Percentiles rank a stretch among this genome's conserved stretches.
Conservation (phyloP, 2,113 vertebrate genomes). For the Machaerirhynchus nigripectus region DNA sequence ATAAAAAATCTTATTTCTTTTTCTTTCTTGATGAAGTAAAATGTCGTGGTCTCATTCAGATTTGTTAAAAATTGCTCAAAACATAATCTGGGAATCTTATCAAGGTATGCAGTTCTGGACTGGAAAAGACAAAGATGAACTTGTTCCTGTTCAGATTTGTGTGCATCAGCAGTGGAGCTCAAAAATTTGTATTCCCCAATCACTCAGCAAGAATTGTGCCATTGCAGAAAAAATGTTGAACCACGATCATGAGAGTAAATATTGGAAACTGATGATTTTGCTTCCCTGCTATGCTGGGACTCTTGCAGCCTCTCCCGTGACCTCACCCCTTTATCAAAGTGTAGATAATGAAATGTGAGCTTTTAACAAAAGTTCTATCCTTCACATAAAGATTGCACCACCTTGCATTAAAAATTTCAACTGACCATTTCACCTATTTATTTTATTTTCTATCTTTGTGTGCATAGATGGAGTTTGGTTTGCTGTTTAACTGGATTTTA, state of each 20-base stretch:
- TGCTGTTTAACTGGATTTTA: background rate
- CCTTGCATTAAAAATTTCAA: background rate
- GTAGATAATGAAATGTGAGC: background rate
- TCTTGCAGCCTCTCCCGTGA: background rate
- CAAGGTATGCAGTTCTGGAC: background rate
- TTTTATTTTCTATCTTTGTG: background rate
- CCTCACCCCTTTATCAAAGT: background rate
- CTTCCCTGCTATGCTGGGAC: background rate
- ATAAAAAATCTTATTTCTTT: background rate
- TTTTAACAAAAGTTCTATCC: background rate
- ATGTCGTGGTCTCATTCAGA: accelerated
- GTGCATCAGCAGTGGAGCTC: background rate
- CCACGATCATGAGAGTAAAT: background rate
- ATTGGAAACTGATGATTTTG: background rate
- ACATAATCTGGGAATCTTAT: background rate
- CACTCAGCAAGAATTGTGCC: background rate
- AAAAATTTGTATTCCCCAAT: background rate
- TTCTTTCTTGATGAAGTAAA: background rate
- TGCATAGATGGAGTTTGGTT: background rate
- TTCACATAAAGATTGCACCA: background rate
- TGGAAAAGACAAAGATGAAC: background rate
- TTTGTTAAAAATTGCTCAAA: background rate
- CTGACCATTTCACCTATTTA: background rate
- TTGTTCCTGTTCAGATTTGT: background rate
- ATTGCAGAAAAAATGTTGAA: background rate